Evolutionary conservation across 2,797 vertebrate genomes (phyloP), one percentile per base, ranked within the genome.

Genomic region (Trematomus bernacchii): DNA sequence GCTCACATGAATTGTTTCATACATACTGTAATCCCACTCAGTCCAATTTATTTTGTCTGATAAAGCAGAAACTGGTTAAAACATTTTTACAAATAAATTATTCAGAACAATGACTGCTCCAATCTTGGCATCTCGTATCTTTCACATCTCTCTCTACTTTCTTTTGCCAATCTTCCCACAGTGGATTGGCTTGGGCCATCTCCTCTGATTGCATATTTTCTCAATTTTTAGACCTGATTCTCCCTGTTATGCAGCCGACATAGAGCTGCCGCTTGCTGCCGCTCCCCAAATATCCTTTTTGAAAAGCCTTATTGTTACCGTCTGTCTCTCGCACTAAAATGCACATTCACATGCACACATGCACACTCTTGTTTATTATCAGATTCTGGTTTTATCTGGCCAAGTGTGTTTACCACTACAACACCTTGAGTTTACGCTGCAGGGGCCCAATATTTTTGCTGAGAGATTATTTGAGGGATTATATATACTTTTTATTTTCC

Each of bases 331-430:
- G 23, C 66, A 58, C 71, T 79, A 50, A 78, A 59, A 80, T 23
- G 10, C 74, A 70, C 73, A 67, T n/a, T 4, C 52, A 51, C 55
- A 40, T 4, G 5, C 82, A 63, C 40, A 67, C 42, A 33, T 4
- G 2, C 52, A 57, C 71, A 74, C 58, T 30, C 55, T 64, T 78
- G 82, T 85, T 83, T 78, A 82, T 77, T 68, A 77, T 52, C 75
- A 76, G 82, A 85, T 82, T 81, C 48, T 66, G 66, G 70, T 81
- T 82, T 90, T 89, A 91, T 92, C 91, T 88, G 89, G 87, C 91
- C 84, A 87, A 87, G 86, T 90, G 74, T 85, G 81, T 88, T 86
- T 86, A 83, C 84, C 73, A 80, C 83, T 58, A 63, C 76, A 83
- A 80, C 77, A 87, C 76, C 71, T 86, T 86, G 44, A 86, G 83